phyloP scores from a whole-genome alignment of 1,140 invertebrate species.

The Littorina saxatilis region DNA sequence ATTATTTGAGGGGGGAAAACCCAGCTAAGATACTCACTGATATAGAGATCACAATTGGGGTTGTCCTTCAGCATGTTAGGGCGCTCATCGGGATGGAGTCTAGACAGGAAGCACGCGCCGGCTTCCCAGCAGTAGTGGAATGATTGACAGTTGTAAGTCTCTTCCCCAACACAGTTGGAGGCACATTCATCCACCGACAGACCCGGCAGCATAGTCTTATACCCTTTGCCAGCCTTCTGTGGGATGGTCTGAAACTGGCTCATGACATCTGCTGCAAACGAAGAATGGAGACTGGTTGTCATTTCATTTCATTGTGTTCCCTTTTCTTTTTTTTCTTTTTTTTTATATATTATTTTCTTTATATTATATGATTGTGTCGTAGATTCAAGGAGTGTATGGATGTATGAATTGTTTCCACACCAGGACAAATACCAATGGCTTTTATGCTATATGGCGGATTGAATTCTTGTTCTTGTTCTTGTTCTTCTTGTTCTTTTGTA shows the following conservation, averaged over 20 bases:
- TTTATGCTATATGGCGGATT: too few relatives aligned
- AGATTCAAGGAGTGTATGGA: too few relatives aligned
- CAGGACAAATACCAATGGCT: too few relatives aligned
- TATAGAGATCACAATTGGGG: conserved; percentile 43
- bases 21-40: too few relatives aligned
- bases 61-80: conserved; percentile 51
- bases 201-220: conserved; percentile 54
- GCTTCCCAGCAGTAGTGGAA: conserved; percentile 62
- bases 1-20: too few relatives aligned
- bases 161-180: conserved; percentile 50
- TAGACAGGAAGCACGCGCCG: conserved; percentile 58
- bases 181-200: conserved; percentile 67
- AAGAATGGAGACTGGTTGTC: too few relatives aligned
- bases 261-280: not conserved
- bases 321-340: conserved; percentile 1
- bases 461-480: too few relatives aligned
- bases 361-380: too few relatives aligned
- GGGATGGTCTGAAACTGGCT: conserved; percentile 47
- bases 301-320: not conserved
- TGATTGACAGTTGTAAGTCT: conserved; percentile 58
- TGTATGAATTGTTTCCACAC: too few relatives aligned
- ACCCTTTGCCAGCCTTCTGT: conserved; percentile 59
- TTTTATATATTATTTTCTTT: too few relatives aligned
- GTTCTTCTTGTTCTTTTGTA: too few relatives aligned
- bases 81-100: conserved; percentile 59